Conservation (phyloP, 2,888 invertebrate genomes). For the Sarcophaga subvicina region DNA sequence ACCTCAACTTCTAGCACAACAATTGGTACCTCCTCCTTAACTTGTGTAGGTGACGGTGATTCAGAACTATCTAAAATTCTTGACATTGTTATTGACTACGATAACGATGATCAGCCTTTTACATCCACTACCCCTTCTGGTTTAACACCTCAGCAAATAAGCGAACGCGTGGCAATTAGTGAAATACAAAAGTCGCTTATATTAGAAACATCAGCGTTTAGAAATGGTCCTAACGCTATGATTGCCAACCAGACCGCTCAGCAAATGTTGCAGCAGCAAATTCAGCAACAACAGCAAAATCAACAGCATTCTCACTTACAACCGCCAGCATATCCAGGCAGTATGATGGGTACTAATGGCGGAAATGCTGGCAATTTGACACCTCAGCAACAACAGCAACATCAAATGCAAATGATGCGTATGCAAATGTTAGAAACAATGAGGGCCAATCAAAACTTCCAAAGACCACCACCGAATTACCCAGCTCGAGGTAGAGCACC, state of each 20-base stretch:
- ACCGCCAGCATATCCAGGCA: conserved; percentile 78
- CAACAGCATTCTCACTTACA: conserved; percentile 71
- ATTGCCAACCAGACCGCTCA: conserved; percentile 63
- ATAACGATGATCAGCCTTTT: conserved; percentile 84
- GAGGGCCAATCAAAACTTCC: conserved; percentile 78
- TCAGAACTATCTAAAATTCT: conserved; percentile 91
- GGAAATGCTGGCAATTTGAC: conserved; percentile 49
- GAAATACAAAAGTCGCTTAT: conserved; percentile 95
- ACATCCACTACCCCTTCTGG: conserved; percentile 75
- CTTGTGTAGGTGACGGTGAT: conserved; percentile 82
- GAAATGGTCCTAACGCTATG: conserved; percentile 59
- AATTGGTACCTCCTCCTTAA: conserved; percentile 54
- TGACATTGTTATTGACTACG: conserved; percentile 92
- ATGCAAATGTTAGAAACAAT: conserved; percentile 74
- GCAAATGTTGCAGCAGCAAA: conserved; percentile 73
- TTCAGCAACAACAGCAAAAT: conserved; percentile 70
- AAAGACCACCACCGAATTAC: conserved; percentile 81
- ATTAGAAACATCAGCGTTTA: conserved; percentile 86
- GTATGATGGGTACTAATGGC: conserved; percentile 70
- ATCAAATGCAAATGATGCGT: conserved; percentile 74
- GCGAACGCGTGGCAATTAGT: conserved; percentile 92
- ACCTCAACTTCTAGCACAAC: conserved; percentile 73
- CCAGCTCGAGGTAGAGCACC: conserved; percentile 77
- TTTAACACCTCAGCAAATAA: conserved; percentile 78
- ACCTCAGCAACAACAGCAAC: conserved; percentile 74